Conservation (phyloP, 2,888 invertebrate genomes). For the Euplagia quadripunctaria region DNA sequence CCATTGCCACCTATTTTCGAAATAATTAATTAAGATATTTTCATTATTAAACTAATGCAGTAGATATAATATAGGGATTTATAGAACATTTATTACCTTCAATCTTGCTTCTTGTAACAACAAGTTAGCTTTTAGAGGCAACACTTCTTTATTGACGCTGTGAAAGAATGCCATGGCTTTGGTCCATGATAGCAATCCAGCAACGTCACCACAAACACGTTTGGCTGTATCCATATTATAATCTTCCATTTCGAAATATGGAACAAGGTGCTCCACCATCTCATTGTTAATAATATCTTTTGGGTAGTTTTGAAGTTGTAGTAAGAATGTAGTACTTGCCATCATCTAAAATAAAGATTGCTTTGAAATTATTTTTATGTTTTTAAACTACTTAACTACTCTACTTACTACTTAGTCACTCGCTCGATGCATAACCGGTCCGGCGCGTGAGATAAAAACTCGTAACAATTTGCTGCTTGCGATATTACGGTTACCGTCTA, state of each 20-base stretch:
- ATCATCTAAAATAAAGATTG: slow-evolving; percentile 90
- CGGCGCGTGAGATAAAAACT: no score
- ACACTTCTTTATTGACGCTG: slow-evolving; percentile 98
- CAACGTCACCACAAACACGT: slow-evolving; percentile 98
- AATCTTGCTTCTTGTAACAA: slow-evolving; percentile 96
- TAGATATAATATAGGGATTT: background rate
- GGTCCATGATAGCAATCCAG: slow-evolving; percentile 98
- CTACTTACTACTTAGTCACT: no score
- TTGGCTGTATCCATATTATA: slow-evolving; percentile 99
- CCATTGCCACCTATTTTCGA: slow-evolving; percentile 91
- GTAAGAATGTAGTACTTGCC: slow-evolving; percentile 97
- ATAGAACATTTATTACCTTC: slow-evolving; percentile 78
- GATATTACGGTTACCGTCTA: no score
- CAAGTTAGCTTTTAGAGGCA: slow-evolving; percentile 97
- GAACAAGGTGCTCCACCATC: slow-evolving; percentile 96
- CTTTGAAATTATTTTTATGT: background rate
- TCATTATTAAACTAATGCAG: no score
- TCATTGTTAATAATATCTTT: slow-evolving; percentile 99
- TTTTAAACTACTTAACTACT: background rate
- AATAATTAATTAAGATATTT: slow-evolving; percentile 8
- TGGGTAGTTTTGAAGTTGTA: slow-evolving; percentile 97
- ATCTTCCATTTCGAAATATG: slow-evolving; percentile 98
- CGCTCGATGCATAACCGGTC: no score
- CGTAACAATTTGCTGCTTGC: no score
- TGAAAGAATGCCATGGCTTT: slow-evolving; percentile 98